Conservation (phyloP, 2,888 invertebrate species). For the Lepidonotus clava region DNA sequence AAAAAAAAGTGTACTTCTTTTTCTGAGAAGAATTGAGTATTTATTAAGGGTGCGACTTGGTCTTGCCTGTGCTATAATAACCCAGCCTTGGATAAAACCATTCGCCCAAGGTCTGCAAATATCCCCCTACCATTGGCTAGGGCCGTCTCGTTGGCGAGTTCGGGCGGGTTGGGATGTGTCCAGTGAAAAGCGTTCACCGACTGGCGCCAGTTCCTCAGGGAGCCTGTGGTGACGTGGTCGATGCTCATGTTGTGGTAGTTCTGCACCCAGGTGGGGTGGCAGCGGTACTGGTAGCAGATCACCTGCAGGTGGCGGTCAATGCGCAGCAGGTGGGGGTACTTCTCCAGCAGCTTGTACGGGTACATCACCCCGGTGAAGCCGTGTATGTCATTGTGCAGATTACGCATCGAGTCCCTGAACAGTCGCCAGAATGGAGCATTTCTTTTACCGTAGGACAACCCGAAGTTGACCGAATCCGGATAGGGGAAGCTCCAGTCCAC, state of each 20-base stretch:
- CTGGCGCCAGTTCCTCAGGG: constrained; percentile 70
- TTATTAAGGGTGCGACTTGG: too few relatives aligned
- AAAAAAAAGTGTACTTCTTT: too few relatives aligned
- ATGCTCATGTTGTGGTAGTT: constrained; percentile 69
- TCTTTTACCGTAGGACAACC: constrained; percentile 66
- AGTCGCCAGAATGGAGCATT: constrained; percentile 67
- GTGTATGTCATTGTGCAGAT: constrained; percentile 64
- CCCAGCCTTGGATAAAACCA: constrained; percentile 69
- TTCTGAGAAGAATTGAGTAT: too few relatives aligned
- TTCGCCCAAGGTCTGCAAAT: constrained; percentile 74
- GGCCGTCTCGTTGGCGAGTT: constrained; percentile 66
- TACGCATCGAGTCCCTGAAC: constrained; percentile 66
- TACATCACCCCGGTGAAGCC: constrained; percentile 67
- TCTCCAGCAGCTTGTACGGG: constrained; percentile 67
- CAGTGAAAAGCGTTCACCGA: constrained; percentile 73
- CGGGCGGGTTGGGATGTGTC: constrained; percentile 75
- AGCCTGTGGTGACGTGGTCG: constrained; percentile 68
- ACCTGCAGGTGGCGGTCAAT: constrained; percentile 72
- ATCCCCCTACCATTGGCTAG: constrained; percentile 66
- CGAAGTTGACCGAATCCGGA: constrained; percentile 67
- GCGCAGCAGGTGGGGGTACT: constrained; percentile 71
- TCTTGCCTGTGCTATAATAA: constrained; percentile 58
- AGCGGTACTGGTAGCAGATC: constrained; percentile 75
- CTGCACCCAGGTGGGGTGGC: constrained; percentile 74
- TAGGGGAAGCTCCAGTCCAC: constrained; percentile 68